Evolutionary conservation across 2,797 vertebrate species (phyloP), one percentile per base, ranked within the genome.

Genomic region (Myotis findleyi): DNA sequence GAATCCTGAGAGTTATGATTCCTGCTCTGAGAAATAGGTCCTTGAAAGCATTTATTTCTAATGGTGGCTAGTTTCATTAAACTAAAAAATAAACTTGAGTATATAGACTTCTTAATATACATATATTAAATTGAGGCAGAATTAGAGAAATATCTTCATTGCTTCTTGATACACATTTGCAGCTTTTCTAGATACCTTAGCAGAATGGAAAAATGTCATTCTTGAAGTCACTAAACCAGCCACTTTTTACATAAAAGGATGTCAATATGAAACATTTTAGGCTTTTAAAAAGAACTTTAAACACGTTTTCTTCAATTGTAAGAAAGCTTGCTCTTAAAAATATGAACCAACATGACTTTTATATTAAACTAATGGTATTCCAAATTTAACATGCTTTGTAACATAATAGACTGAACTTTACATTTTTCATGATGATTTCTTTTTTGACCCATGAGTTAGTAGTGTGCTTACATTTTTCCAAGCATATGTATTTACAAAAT

Each of bases 401-500:
- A 7, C 14, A 20, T 44, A 30, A 75, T n/a, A 49, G n/a, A 89
- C n/a, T 49, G 30, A 82, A 30, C 49, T 93, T 72, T 12, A 47
- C n/a, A 68, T 57, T 68, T 88, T 57, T 83, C 49, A 18, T 76
- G 57, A 44, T 6, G 47, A 83, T 83, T 36, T 93, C 13, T 68
- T 57, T 41, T 90, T 64, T 69, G 59, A 59, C 41, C 25, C 25
- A 72, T 38, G 53, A 59, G n/a, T 71, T 79, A 27, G 23, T 85
- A 69, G 82, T 49, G 8, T 88, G 49, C 49, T 93, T 84, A 83
- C 69, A 57, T n/a, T 68, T 89, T 59, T 89, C 51, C 21, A 89
- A 47, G 51, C 6, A 33, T 41, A 38, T 69, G 14, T 8, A 83
- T 73, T 76, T 51, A 69, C 73, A 87, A 87, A n/a, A 69, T 68